Evolutionary conservation across 1,140 invertebrate species (phyloP), one percentile per base, ranked within the genome.

Genomic region (Trichonephila clavipes): DNA sequence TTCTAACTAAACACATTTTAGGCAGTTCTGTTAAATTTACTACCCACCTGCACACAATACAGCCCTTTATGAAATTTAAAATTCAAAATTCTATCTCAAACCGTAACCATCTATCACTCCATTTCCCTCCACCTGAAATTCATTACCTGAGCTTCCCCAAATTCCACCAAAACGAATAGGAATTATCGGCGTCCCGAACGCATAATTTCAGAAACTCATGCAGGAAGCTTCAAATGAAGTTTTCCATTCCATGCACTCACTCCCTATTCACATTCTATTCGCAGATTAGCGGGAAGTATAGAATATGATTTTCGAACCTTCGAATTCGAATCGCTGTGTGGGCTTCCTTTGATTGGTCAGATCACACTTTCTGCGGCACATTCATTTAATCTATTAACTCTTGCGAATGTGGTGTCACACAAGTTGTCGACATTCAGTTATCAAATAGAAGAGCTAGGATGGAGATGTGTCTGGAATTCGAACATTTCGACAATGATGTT

Each of bases 351-450:
- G 28, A 77, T 34, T 77, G 34, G 28, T 40, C 34, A 19, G 28
- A 34, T 14, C 34, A 40, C 72, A 77, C 72, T 77, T 77, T 77
- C 72, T 0, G 16, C 3, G 28, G 28, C 18, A 10, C 72, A 34
- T 77, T 34, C 24, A 77, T 34, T 77, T 77, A 77, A 77, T 77
- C 72, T 28, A 77, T 77, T 77, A 77, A 40, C 72, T 18, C 72
- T 34, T 7, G 34, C 72, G 24, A 77, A 77, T 77, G 34, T 77
- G 28, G 34, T 77, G 72, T 34, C 28, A 34, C 34, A 24, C 72
- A 24, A 77, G 28, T 34, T 77, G 28, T 77, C 72, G 34, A 40
- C 72, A 77, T 77, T 77, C 72, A 77, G 28, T 77, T 77, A 77
- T 40, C 34, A 77, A 77, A 77, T 40, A 28, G 16, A 34, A 40